Evolutionary conservation across 2,113 vertebrate species (phyloP), one percentile per base, ranked within the genome.

Genomic region (Pyxicephalus adspersus): DNA sequence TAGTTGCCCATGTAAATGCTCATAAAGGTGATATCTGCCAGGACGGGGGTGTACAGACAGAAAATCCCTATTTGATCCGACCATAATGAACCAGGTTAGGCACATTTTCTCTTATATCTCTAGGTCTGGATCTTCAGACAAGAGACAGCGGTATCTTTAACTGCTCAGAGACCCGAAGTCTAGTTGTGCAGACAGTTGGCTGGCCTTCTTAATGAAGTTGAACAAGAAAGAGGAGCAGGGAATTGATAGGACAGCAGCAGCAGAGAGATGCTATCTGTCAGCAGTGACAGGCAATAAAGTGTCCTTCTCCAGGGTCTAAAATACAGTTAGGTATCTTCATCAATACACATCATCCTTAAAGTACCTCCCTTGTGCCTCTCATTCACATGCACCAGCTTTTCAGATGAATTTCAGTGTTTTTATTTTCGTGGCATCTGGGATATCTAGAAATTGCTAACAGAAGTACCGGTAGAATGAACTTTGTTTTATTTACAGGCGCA

Each of bases 261-360:
- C 71, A 26, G 80, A 75, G 71, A 82, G 70, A 82, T 57, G 80
- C 80, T 82, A 82, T 82, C 80, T 82, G 80, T 82, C 71, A 82
- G 80, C 80, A 58, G 71, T 82, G 80, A 82, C 80, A 82, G 80
- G 80, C 80, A 82, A 82, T 82, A 75, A 82, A 66, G 80, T 75
- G 70, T 82, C 80, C 71, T 82, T 75, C 80, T 82, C 80, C 64
- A 54, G 80, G 71, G 70, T 75, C 70, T 74, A 63, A 82, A 82
- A 82, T 82, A 82, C 80, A 75, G 70, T 82, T 74, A 82, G 70
- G 63, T 81, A 81, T 82, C 80, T 82, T 75, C 80, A 82, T 75
- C 80, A 75, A 74, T 82, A 82, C 58, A 81, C 75, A 66, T 82
- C 80, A 82, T 66, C 51, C 61, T 74, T 75, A 57, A 64, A 73